These are phyloP conservation scores for Acanthoscelides obtectus DNA, from an alignment of 2,888 invertebrate genomes.

Conservation along the genomic window DNA sequence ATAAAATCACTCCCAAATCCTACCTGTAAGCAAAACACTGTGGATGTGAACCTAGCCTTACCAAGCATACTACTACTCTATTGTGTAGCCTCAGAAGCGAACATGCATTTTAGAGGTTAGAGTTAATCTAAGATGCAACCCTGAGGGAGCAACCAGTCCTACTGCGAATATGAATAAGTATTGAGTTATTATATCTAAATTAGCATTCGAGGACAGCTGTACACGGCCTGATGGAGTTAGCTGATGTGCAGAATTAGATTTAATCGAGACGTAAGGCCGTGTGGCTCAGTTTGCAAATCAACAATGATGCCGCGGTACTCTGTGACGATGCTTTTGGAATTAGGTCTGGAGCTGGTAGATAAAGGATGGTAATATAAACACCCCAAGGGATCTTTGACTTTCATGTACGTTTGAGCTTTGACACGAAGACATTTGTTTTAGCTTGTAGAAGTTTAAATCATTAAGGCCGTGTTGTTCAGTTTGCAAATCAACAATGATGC, in stretches of 20 bases:
- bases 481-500: not conserved
- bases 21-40: not conserved
- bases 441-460: too few relatives aligned
- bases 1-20: too few relatives aligned
- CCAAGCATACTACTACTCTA: not conserved
- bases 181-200: constrained; percentile 21
- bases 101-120: constrained; percentile 36
- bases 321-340: not conserved
- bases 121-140: constrained; percentile 34
- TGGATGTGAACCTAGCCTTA: not conserved
- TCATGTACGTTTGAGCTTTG: too few relatives aligned
- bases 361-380: too few relatives aligned
- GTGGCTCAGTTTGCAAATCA: not conserved
- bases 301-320: too few relatives aligned
- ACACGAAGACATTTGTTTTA: too few relatives aligned
- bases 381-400: too few relatives aligned
- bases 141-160: constrained; percentile 21
- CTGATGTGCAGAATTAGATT: not conserved
- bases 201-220: not conserved
- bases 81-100: constrained; percentile 7
- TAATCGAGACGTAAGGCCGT: not conserved
- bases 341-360: not conserved
- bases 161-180: constrained; percentile 30
- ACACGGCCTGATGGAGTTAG: not conserved
- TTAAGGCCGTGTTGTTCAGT: not conserved